These are phyloP conservation scores for Hyposoter didymator DNA, from an alignment of 2,888 invertebrate species.

Conservation along the genomic window DNA sequence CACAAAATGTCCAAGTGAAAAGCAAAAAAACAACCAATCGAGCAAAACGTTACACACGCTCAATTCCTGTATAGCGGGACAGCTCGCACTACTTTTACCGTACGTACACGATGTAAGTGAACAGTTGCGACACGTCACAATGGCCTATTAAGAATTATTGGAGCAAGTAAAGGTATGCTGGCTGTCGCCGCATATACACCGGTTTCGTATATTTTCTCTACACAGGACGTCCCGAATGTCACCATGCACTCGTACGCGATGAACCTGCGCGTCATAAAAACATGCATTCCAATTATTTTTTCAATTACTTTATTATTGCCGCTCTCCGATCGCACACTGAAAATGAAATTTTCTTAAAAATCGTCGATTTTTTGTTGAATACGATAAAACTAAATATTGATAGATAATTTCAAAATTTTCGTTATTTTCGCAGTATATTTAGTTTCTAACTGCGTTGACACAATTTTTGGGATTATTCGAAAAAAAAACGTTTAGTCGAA, in stretches of 20 bases:
- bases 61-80: conserved; percentile 52
- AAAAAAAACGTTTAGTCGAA: no score
- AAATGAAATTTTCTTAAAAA: no score
- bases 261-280: neutral
- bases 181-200: conserved; percentile 55
- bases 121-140: conserved; percentile 69
- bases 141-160: conserved; percentile 73
- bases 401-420: no score
- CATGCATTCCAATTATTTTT: neutral
- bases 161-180: conserved; percentile 71
- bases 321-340: neutral
- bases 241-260: neutral
- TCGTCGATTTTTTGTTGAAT: no score
- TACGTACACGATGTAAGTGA: conserved; percentile 22
- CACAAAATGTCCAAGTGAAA: conserved; percentile 24
- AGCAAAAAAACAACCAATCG: conserved; percentile 5
- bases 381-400: no score
- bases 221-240: conserved; percentile 11
- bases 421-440: no score
- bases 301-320: neutral
- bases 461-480: no score
- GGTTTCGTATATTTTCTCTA: conserved; percentile 20
- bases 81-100: conserved; percentile 50
- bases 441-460: no score
- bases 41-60: conserved; percentile 13